Evolutionary conservation across 2,797 vertebrate genomes (phyloP), one percentile per base, ranked within the genome.

Genomic region (Cossypha polioptera): DNA sequence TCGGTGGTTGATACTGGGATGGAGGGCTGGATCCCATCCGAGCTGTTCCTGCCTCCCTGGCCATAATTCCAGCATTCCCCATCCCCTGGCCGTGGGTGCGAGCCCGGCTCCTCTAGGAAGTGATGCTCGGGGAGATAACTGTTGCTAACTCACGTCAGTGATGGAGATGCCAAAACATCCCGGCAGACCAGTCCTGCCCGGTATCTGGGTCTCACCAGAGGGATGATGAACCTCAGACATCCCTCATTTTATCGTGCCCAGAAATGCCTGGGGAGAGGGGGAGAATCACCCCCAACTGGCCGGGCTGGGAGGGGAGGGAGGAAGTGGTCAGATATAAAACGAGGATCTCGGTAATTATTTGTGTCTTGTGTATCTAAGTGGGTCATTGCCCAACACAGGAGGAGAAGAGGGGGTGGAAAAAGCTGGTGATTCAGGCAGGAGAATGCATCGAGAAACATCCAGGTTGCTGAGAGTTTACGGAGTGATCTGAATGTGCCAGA

Each of bases 301-400:
- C 61, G 69, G 85, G 79, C 76, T 81, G 77, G 82, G 68, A 72
- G 85, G 51, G 91, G 53, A 86, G 61, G 73, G 86, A 92, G 92
- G 95, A 94, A 96, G 95, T 88, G 89, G 92, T 87, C 86, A 89
- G 85, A 26, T 89, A 72, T 77, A 86, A 81, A 95, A 13, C 13
- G 26, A 72, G 80, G 55, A 90, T 94, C 77, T 86, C 14, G 66
- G 69, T 94, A 92, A 95, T 95, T 93, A 88, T 94, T 96, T 79
- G 62, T 86, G 92, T 63, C 28, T 61, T 75, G 1, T 58, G 68
- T 43, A 76, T 87, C 90, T 91, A 95, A 95, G n/a, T 80, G 91
- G 82, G 86, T 90, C 89, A 67, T 92, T 94, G 88, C 94, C 91
- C 83, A 96, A 94, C 74, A 3, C 38, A 21, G 84, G 51, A 68